Conservation (phyloP, 2,797 vertebrate species). For the Limosa lapponica region DNA sequence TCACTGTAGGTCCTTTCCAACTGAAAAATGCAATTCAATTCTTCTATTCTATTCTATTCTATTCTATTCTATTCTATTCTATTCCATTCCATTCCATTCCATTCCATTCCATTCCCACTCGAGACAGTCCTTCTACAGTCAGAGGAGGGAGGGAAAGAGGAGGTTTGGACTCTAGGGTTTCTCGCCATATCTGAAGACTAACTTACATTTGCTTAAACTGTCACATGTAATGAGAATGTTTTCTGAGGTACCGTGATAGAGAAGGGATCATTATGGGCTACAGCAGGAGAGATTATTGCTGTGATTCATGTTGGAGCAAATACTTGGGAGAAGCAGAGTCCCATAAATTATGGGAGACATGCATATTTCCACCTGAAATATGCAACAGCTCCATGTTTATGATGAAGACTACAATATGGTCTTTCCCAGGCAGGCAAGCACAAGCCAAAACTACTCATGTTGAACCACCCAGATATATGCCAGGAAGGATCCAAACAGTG, state of each 20-base stretch:
- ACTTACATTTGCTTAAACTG: neutral
- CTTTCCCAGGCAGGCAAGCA: neutral
- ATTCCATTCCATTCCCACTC: neutral
- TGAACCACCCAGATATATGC: neutral
- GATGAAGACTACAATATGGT: neutral
- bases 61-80: neutral
- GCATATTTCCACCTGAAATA: neutral
- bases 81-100: neutral
- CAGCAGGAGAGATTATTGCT: neutral
- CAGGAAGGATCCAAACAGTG: neutral
- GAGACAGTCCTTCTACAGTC: neutral
- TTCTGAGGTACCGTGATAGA: neutral
- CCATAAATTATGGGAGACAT: neutral
- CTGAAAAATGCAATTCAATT: neutral
- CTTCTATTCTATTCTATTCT: neutral
- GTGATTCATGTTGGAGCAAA: neutral
- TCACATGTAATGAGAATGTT: neutral
- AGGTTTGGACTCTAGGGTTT: neutral
- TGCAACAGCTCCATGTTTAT: neutral
- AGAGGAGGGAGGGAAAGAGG: neutral
- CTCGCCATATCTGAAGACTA: neutral
- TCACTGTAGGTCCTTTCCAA: neutral
- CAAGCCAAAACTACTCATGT: neutral
- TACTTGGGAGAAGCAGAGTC: neutral
- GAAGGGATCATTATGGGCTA: neutral